Evolutionary conservation across 2,888 invertebrate species (phyloP), one percentile per base, ranked within the genome.

Genomic region (Nasonia oneida): DNA sequence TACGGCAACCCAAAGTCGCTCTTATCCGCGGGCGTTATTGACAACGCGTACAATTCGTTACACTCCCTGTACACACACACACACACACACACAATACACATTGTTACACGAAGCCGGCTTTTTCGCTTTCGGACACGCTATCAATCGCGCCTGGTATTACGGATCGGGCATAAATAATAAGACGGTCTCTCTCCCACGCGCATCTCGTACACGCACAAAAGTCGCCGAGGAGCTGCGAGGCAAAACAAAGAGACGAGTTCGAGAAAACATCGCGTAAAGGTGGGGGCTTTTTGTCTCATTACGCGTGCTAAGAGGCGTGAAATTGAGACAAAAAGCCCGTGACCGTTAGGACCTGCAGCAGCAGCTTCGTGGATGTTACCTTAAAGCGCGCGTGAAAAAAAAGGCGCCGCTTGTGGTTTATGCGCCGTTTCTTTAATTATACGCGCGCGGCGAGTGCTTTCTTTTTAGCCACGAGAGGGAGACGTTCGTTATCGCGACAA

Each of bases 311-410:
- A 85, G 81, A 76, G 33, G 80, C 84, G 77, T 85, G 84, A 85
- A 85, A 85, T 85, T 81, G 84, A 76, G 76, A 77, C 70, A 76
- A 76, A 84, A 84, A 79, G 79, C 61, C 64, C 79, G 76, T 67
- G 75, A 76, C 82, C 70, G 70, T 75, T 64, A 67, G 61, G 74
- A 61, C 12, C 64, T 57, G 42, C 47, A n/a, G 67, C 64, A 47
- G 47, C 10, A 42, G 42, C 42, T 6, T 42, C 39, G 74, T 5
- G 12, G 61, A 61, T 47, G 42, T 70, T 67, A 14, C 37, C 29
- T 81, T 75, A 47, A 81, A 1, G 61, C 64, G 6, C 37, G 50
- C 14, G 29, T 23, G 57, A 18, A 42, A 18, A 39, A 76, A 57
- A 29, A 61, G 18, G n/a, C n/a, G 39, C 18, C 1, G 76, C 29